Conservation (phyloP, 2,113 vertebrate species). For the Grallaria varia region DNA sequence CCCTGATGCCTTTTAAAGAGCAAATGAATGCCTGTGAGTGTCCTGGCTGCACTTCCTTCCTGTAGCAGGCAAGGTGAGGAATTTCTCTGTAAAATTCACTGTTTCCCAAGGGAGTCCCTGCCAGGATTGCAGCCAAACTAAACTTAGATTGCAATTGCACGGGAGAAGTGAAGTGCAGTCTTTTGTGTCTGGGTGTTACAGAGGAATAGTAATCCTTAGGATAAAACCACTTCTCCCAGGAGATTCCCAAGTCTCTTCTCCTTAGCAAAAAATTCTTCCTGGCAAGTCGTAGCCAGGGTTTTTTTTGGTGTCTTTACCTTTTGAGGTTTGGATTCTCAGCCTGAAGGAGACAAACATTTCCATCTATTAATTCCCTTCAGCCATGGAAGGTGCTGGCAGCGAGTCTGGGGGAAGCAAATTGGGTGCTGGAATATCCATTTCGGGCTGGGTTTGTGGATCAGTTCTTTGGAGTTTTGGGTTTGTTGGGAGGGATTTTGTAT, state of each 20-base stretch:
- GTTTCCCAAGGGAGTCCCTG: constrained; percentile 11
- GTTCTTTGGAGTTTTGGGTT: neutral
- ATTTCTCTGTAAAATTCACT: neutral
- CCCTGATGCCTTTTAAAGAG: neutral
- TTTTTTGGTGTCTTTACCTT: neutral
- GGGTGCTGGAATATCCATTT: neutral
- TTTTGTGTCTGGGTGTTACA: neutral
- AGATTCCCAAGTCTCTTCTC: neutral
- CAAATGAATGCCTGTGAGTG: neutral
- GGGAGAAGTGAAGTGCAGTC: neutral
- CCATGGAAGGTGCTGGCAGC: neutral
- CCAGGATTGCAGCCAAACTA: constrained; percentile 31
- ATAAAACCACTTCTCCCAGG: neutral
- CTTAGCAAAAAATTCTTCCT: neutral
- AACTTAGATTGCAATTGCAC: neutral
- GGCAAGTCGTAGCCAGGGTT: neutral
- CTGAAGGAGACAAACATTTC: neutral
- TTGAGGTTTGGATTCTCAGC: neutral
- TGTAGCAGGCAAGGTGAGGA: neutral
- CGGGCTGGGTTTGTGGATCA: neutral
- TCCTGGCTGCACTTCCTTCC: neutral
- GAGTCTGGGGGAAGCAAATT: neutral
- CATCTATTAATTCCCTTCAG: neutral
- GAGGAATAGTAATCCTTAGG: neutral
- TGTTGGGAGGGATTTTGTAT: neutral